A percentile compares a stretch with the other conserved stretches of the same genome.
These are phyloP conservation scores for Aegithalos caudatus DNA, from an alignment of 2,113 vertebrate genomes.

Conservation along the genomic window DNA sequence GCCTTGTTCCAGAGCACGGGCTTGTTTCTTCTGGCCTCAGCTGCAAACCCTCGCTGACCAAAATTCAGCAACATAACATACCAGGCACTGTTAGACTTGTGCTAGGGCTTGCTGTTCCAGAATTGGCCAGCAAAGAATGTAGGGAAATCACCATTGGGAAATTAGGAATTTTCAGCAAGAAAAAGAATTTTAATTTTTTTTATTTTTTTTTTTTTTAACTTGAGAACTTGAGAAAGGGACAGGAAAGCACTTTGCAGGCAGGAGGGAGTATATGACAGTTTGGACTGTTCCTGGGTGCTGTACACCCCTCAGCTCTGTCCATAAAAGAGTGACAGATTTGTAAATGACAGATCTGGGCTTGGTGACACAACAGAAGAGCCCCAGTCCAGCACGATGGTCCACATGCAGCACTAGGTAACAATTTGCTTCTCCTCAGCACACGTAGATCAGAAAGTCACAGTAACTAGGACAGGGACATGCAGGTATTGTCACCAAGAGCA, in stretches of 20 bases:
- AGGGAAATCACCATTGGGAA: neutral
- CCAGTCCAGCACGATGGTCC: neutral
- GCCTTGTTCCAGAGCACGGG: neutral
- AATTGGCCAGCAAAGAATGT: neutral
- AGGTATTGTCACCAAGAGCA: neutral
- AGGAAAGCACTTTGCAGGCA: neutral
- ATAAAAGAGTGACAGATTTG: neutral
- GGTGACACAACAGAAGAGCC: neutral
- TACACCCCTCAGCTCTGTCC: neutral
- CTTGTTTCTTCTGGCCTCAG: neutral
- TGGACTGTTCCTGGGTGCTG: neutral
- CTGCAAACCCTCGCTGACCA: neutral
- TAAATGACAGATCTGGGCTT: neutral
- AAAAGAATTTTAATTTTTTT: neutral
- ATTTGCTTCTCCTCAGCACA: neutral
- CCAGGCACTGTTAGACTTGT: neutral
- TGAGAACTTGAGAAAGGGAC: neutral
- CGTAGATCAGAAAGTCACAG: neutral
- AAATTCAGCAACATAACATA: neutral
- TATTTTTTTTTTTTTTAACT: neutral
- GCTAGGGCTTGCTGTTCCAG: neutral
- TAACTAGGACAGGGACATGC: neutral
- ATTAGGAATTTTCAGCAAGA: neutral
- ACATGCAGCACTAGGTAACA: neutral
- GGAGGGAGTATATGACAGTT: neutral